Base-by-base conservation (phyloP, 2,797 vertebrate species). In the Mormyrops attenuatus region DNA sequence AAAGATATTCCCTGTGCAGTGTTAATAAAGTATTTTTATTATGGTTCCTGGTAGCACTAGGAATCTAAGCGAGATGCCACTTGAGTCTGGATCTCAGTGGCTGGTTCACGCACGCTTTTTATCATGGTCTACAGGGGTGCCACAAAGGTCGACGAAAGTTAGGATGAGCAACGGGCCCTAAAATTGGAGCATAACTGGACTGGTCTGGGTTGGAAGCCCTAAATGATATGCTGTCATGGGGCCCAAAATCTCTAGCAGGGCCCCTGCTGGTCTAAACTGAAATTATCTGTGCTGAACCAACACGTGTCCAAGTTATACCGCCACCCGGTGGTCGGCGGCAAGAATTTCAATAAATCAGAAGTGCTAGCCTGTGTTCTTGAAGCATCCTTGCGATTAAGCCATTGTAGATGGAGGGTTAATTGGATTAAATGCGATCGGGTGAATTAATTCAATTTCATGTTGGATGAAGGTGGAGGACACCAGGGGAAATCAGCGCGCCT, bases 381-480 rank as follows among this genome's bases (percentile, higher is more conserved):
- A 88, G 91, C 84, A 90, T 53, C 15, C 41, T 30, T 30, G 86
- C 52, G 88, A 90, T 89, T 89, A 89, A 91, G 89, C 53, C 89
- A 84, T 89, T 91, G 87, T 87, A 88, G 85, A 86, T 13, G 85
- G 57, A 26, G 60, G 88, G 90, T 88, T 92, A 91, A 93, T 93
- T 92, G 90, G 86, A 91, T 85, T 92, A 90, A 93, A 89, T 80
- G 90, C 91, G 30, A 88, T 90, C 89, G 80, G 90, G 91, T 92
- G 90, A 92, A 85, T 89, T 92, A 92, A 92, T 93, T 85, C 85
- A 90, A 93, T 92, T 93, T 94, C 88, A 90, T 91, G 55, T 85
- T 91, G 91, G 92, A 92, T 93, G 91, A 89, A 91, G 92, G 90
- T 57, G 85, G 90, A 87, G 85, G 91, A 90, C 90, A 87, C 92